phyloP scores from a whole-genome alignment of 35 echinoderm and acorn worm genomes.

The Ophiothrix spiculata region DNA sequence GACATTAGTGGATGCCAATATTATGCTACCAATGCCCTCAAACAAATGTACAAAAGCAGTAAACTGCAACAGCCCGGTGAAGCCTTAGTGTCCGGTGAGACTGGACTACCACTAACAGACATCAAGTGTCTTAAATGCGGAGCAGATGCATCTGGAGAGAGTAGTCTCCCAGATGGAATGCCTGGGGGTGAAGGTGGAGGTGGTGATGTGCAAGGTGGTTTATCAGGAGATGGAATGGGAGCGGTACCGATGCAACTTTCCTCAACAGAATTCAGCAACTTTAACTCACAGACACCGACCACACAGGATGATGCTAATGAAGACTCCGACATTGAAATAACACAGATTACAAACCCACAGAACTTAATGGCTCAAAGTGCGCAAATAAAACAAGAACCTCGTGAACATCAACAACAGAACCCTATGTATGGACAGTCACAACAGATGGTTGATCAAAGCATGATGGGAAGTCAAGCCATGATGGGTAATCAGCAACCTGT shows the following conservation, averaged over 20 bases:
- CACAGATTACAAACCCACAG: background rate
- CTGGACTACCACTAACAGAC: background rate
- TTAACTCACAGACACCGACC: background rate
- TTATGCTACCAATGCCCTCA: background rate
- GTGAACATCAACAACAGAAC: background rate
- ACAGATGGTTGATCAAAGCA: too few relatives aligned
- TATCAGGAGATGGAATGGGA: background rate
- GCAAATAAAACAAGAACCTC: background rate
- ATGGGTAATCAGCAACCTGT: too few relatives aligned
- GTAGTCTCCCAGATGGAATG: background rate
- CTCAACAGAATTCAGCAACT: background rate
- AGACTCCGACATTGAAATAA: background rate
- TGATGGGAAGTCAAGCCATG: background rate
- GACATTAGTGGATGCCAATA: constrained; percentile 5
- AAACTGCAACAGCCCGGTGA: background rate
- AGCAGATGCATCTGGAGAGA: background rate
- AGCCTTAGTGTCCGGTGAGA: background rate
- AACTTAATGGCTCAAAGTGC: background rate
- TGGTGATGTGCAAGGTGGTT: background rate
- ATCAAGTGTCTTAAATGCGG: background rate
- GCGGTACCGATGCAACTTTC: background rate
- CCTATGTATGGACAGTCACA: background rate
- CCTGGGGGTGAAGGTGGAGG: background rate
- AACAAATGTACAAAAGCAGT: background rate
- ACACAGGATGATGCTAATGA: background rate